These are phyloP conservation scores for Candidula unifasciata DNA, from an alignment of 2,888 invertebrate genomes.

Conservation along the genomic window DNA sequence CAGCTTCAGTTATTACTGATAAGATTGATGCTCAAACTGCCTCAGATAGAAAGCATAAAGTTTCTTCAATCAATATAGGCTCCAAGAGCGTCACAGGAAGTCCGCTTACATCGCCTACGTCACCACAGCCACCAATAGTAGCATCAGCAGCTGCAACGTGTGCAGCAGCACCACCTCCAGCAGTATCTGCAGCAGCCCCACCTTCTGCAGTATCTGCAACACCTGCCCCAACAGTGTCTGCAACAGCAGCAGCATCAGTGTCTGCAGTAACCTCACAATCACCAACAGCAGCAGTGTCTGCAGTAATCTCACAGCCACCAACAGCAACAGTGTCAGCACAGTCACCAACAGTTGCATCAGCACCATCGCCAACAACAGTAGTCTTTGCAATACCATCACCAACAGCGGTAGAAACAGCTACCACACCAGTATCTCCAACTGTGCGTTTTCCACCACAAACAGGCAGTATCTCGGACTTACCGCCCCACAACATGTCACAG, in stretches of 20 bases:
- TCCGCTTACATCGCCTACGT: slow-evolving; percentile 10
- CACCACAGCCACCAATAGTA: background rate
- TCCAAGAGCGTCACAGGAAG: background rate
- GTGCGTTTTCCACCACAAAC: background rate
- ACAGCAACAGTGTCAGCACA: too few relatives aligned
- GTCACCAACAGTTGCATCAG: background rate
- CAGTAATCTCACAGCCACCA: too few relatives aligned
- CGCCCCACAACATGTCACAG: background rate
- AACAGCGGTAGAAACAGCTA: background rate
- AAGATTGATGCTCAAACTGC: background rate
- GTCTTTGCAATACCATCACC: background rate
- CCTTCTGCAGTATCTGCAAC: background rate
- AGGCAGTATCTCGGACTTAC: background rate
- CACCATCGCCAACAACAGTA: slow-evolving; percentile 7
- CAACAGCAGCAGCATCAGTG: too few relatives aligned
- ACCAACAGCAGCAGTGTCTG: too few relatives aligned
- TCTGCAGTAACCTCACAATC: too few relatives aligned
- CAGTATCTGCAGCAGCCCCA: background rate
- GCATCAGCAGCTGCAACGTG: background rate
- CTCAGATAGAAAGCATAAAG: background rate
- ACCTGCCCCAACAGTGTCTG: too few relatives aligned
- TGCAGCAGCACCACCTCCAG: background rate
- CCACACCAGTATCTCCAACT: slow-evolving; percentile 1
- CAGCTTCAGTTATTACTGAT: background rate
- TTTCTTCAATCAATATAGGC: slow-evolving; percentile 2